Base-by-base conservation (phyloP, 1,140 invertebrate genomes). In the Conus ventricosus region DNA sequence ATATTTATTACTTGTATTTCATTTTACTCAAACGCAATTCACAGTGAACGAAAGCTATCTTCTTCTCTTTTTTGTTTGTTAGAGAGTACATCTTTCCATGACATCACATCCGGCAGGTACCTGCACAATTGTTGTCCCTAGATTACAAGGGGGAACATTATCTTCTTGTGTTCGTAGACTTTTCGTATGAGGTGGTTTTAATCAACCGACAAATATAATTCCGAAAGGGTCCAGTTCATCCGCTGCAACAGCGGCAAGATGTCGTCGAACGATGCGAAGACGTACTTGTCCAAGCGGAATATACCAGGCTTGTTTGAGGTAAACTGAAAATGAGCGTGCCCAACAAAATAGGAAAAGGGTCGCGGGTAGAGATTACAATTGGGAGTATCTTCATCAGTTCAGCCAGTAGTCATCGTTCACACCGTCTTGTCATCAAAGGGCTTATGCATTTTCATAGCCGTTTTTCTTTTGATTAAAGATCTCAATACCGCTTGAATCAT, bases 251-350 rank as follows among this genome's bases (percentile, higher is more conserved):
- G 92, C 91, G 93, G 93, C 90, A 94, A 94, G 82, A 94, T 94
- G 94, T 94, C 93, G 81, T 93, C 93, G 71, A 93, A 95, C 87
- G 94, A 95, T 92, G 95, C 95, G n/a, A 95, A 95, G 89, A 89
- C 92, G 23, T 95, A 95, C 90, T 91, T 95, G 51, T 91, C 94
- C 71, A 93, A 92, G 87, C 90, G 94, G 89, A 92, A 95, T 85
- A 93, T 95, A 55, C 95, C 95, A 81, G 93, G 94, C 85, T 91
- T 95, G 67, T 95, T 95, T 92, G 95, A 95, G 92, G 95, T 95
- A 39, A 39, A 39, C 39, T 39, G 39, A 39, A 39, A 39, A 39
- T 39, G 39, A 39, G 39, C 39, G 39, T 39, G 39, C 39, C n/a
- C 39, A 39, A 39, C 39, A 3, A 39, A 39, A 39, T 39, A 39